Base-by-base conservation (phyloP, 2,797 vertebrate species). In the Sus cebifrons region DNA sequence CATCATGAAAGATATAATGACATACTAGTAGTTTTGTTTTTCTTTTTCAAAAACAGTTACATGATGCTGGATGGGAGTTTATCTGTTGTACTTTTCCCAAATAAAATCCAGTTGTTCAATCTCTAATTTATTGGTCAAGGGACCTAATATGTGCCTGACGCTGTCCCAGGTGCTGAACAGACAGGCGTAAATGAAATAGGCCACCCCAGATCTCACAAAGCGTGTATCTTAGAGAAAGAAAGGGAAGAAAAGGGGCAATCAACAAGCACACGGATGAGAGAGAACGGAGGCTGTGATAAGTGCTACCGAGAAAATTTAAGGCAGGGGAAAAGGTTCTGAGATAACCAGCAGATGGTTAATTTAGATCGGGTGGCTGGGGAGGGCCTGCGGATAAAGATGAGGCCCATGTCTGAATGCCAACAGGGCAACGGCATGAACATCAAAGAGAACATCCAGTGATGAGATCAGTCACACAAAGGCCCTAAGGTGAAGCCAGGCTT, bases 141-240 rank as follows among this genome's bases (percentile, higher is more conserved):
- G 32, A 92, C 68, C 91, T 54, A 68, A 15, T 15, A 17, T 3
- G 16, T 49, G 18, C 40, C 6, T 52, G 68, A 40, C 20, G 8
- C 91, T 77, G 87, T 91, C 87, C 67, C 29, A 60, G 73, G 73
- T 86, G 79, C 88, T 95, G 88, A 91, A 82, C 29, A 27, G 14
- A 54, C 15, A 21, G 36, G 3, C 10, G 27, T 36, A 23, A 25
- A 32, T 16, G 27, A 77, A 56, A 67, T 0, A 44, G 13, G n/a
- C 71, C 40, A 64, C 7, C n/a, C 4, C 54, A 27, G 4, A 52
- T 17, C 32, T 32, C 6, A 20, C 0, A 17, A 36, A 70, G 40
- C 64, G 79, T 27, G 23, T 3, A 18, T 56, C 32, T 77, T 29
- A 16, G 11, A 49, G 74, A 36, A 29, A 49, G 40, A 29, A 15